Base-by-base conservation (phyloP, 2,113 vertebrate species). In the Otus sunia region DNA sequence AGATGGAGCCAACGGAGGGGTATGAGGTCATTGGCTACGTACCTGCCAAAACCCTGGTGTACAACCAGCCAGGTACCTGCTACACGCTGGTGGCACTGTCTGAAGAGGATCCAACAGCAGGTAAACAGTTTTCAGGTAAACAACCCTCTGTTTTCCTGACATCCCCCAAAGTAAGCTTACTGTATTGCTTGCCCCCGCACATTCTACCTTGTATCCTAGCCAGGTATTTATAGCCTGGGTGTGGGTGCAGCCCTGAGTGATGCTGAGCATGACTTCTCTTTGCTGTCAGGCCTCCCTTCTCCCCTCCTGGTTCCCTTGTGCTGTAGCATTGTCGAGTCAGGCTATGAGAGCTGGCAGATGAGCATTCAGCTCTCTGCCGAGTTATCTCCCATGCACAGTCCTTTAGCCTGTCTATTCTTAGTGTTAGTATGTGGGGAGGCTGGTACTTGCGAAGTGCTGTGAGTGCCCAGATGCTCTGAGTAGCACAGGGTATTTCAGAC, bases 1-100 rank as follows among this genome's bases (percentile, higher is more conserved):
- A 98, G 90, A 98, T 98, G 98, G 98, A 98, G 80, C 98, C 98
- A 45, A 98, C 98, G 2, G 98, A 99, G 94, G 98, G 98, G 12
- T 99, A 98, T 74, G 98, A 98, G 91, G 98, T 99, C 47, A 96
- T 98, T 49, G 98, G 97, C 36, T 98, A 95, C 0, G 58, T 98
- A 63, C 98, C 98, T 63, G 98, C 98, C 83, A 98, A 98, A 88
- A 98, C 92, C 92, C 96, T 99, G 80, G 96, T 98, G 59, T 99
- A 99, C 94, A 99, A 98, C 96, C 98, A 99, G 96, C 98, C 98
- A 0, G 98, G 98, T 18, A 98, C 98, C 76, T 98, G 98, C 95
- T 99, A 99, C 85, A 99, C 98, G 0, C 93, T 99, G 92, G 98
- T 98, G 88, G 97, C 97, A 10, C 91, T 98, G 87, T 98, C 98